A percentile compares a stretch with the other conserved stretches of the same genome.
Conservation (phyloP, 2,797 vertebrate genomes). For the Clarias fuscus region DNA sequence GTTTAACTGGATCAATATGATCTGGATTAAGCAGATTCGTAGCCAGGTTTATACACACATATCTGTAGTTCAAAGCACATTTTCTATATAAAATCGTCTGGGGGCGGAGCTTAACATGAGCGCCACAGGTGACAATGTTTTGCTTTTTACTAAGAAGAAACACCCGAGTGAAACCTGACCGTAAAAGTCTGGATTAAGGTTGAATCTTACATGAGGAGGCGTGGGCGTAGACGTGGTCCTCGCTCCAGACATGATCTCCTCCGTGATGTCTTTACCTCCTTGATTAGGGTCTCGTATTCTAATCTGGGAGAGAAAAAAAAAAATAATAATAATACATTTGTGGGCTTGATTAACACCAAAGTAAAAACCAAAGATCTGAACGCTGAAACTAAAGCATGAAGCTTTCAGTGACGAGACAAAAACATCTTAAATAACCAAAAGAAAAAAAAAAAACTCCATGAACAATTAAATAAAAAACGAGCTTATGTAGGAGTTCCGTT, state of each 20-base stretch:
- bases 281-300: constrained; percentile 98
- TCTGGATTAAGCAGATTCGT: neutral
- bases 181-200: neutral
- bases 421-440: neutral
- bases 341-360: neutral
- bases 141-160: no score
- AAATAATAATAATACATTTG: no score
- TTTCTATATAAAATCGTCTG: neutral
- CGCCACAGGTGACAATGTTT: neutral
- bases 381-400: no score
- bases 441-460: no score
- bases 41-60: neutral
- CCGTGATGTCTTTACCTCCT: constrained; percentile 96
- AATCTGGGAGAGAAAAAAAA: constrained; percentile 74
- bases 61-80: neutral
- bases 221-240: constrained; percentile 92
- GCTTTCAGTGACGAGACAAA: neutral
- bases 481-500: no score
- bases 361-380: neutral
- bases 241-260: constrained; percentile 97
- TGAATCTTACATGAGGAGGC: constrained; percentile 86
- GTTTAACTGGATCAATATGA: neutral
- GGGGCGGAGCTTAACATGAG: neutral
- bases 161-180: no score
- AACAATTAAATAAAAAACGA: no score